These are phyloP conservation scores for Atherinomorus stipes DNA, from an alignment of 2,113 vertebrate species.

Conservation along the genomic window DNA sequence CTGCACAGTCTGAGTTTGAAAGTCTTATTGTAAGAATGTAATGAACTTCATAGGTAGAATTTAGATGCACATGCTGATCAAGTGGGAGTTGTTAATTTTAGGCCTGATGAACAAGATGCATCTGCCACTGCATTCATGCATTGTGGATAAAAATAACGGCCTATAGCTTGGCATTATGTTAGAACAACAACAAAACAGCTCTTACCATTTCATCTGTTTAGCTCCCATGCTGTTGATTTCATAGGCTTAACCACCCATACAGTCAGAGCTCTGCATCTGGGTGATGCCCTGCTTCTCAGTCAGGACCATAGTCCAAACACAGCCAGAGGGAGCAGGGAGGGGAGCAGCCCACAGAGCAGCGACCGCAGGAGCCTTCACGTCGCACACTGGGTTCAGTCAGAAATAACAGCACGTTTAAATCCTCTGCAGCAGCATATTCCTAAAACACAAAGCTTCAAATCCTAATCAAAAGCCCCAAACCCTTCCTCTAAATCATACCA, in stretches of 20 bases:
- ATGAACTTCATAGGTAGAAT: neutral
- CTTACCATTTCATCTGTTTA: constrained; percentile 87
- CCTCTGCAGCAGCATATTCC: constrained; percentile 62
- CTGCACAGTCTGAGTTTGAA: constrained; percentile 16
- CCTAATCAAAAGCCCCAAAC: constrained; percentile 53
- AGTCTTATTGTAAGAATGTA: constrained; percentile 4
- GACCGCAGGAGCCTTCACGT: constrained; percentile 66
- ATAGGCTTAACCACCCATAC: constrained; percentile 73
- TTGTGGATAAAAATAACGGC: constrained; percentile 32
- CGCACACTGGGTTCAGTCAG: constrained; percentile 72
- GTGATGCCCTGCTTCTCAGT: constrained; percentile 73
- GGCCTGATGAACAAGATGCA: constrained; percentile 7
- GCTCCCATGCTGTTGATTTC: constrained; percentile 81
- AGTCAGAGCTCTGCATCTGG: constrained; percentile 68
- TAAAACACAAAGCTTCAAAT: constrained; percentile 66
- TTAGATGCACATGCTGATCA: neutral
- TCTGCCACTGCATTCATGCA: constrained; percentile 11
- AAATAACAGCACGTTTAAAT: constrained; percentile 73
- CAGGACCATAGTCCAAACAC: constrained; percentile 76
- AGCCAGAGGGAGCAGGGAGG: constrained; percentile 63
- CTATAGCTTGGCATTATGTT: neutral
- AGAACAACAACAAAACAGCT: constrained; percentile 29
- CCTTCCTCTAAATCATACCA: constrained; percentile 58
- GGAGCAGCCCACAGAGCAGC: constrained; percentile 60
- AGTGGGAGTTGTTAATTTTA: constrained; percentile 1